A percentile compares a stretch with the other conserved stretches of the same genome.
phyloP scores from a whole-genome alignment of 2,113 vertebrate genomes.

The Baryphthengus martii region DNA sequence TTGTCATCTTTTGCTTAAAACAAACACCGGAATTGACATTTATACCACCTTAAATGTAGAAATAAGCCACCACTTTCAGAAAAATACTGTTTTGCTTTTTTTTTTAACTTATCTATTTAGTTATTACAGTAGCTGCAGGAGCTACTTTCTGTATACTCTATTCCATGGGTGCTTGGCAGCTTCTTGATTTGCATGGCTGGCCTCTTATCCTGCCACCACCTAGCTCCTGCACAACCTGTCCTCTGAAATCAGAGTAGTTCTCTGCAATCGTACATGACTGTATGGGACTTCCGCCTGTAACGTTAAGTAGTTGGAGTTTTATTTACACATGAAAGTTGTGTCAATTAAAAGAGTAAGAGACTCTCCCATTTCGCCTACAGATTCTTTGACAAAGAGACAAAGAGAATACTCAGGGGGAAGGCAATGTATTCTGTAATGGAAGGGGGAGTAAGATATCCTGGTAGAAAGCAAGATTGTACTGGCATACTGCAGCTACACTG shows the following conservation, averaged over 20 bases:
- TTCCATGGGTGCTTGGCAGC: not conserved
- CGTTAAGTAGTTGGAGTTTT: not conserved
- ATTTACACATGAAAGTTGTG: not conserved
- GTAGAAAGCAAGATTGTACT: not conserved
- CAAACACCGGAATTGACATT: not conserved
- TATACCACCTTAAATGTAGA: not conserved
- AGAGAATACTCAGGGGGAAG: not conserved
- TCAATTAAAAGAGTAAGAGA: not conserved
- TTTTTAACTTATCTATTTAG: not conserved
- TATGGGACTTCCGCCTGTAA: not conserved
- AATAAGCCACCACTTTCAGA: not conserved
- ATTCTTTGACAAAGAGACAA: not conserved
- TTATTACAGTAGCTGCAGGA: not conserved
- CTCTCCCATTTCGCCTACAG: rapidly evolving
- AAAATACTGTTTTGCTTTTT: not conserved
- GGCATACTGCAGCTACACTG: not conserved
- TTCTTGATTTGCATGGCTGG: not conserved
- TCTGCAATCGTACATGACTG: rapidly evolving
- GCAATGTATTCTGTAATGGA: not conserved
- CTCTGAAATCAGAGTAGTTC: not conserved
- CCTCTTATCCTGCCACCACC: not conserved
- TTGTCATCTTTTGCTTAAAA: not conserved
- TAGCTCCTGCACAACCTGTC: not conserved
- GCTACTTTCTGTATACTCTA: not conserved
- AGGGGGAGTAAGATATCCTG: not conserved